Evolutionary conservation across 1,140 invertebrate genomes (phyloP).

Genomic region (Hyphantria cunea): DNA sequence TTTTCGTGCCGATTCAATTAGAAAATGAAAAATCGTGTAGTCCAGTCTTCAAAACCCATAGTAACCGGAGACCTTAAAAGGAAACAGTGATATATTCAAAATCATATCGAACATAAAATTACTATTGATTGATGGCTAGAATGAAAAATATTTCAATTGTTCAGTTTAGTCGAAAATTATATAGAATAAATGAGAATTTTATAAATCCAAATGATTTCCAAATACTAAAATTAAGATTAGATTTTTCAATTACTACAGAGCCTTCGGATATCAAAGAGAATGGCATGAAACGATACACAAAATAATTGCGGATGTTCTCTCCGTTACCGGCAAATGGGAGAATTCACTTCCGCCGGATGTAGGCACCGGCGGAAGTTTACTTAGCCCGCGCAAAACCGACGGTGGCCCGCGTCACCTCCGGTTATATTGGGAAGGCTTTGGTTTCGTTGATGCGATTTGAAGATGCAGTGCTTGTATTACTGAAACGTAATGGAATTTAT

Average conservation of each 20-base stretch:
- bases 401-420: constrained; percentile 34
- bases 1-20: no score
- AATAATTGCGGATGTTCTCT: constrained; percentile 38
- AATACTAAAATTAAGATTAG: constrained; percentile 1
- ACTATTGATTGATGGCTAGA: no score
- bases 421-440: constrained; percentile 5
- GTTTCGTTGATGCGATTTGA: constrained; percentile 5
- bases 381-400: constrained; percentile 39
- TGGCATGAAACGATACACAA: constrained; percentile 30
- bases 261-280: constrained; percentile 27
- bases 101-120: no score
- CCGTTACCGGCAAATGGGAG: constrained; percentile 37
- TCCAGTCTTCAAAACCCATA: no score
- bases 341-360: constrained; percentile 37
- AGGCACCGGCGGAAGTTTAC: constrained; percentile 40
- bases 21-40: no score
- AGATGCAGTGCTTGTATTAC: constrained; percentile 3
- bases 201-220: background rate
- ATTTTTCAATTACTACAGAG: constrained; percentile 12
- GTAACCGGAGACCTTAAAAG: no score
- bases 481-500: no score
- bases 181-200: no score
- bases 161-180: no score
- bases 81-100: no score
- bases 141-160: no score